Evolutionary conservation across 2,888 invertebrate species (phyloP), one percentile per base, ranked within the genome.

Genomic region (Pammene fasciana): DNA sequence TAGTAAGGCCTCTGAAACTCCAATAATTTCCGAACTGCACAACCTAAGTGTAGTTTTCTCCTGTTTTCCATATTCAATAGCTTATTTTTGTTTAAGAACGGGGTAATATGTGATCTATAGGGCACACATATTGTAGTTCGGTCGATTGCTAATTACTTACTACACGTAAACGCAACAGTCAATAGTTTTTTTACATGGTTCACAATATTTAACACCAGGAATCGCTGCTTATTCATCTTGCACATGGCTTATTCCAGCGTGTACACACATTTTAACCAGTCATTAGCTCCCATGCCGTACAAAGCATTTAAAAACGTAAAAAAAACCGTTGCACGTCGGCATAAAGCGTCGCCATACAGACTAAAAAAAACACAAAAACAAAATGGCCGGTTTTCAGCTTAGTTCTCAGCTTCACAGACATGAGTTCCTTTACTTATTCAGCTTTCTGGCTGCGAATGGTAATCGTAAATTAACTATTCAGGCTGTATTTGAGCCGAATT

Each of bases 401-500:
- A 38, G n/a, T n/a, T n/a, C n/a, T n/a, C n/a, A n/a, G n/a, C 48
- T 56, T 38, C 41, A 43, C 26, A 34, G 18, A 50, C 62, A 62
- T 14, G 46, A 55, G 56, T 64, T 56, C 62, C 18, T 34, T 68
- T 52, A 57, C 50, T 64, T 57, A 68, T 68, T 68, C 62, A 62
- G 34, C 56, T 36, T 36, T 36, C 14, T 16, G 60, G 11, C 48
- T 56, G 56, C 38, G 13, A 50, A 62, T 45, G 56, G 64, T n/a
- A 68, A 68, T 50, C 57, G 43, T 68, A 52, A 64, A 68, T 64
- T 68, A 62, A 68, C 43, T 50, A 68, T 68, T 62, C 62, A 62
- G 38, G 55, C 18, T 61, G 34, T 36, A 43, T 64, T 62, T 57
- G n/a, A 64, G 62, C 56, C 48, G 16, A 56, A 68, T 68, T 68